Conservation (phyloP, 2,888 invertebrate species). For the Zaprionus lineosus region DNA sequence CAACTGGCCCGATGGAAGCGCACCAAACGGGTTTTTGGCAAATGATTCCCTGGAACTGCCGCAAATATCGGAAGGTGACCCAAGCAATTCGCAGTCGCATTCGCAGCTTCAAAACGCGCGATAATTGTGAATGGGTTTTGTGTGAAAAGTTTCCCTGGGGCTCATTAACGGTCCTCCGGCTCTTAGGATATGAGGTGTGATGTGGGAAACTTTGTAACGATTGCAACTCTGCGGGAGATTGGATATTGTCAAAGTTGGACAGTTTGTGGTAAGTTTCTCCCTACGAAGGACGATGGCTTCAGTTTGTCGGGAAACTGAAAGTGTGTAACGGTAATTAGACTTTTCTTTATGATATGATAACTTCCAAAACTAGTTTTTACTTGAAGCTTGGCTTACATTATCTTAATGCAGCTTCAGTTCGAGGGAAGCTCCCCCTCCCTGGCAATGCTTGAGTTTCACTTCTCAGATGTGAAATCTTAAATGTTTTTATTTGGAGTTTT, state of each 20-base stretch:
- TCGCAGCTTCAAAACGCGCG: no score
- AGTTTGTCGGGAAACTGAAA: no score
- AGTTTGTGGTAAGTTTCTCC: no score
- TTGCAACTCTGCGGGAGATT: background rate
- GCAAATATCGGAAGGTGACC: constrained; percentile 31
- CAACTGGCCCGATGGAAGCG: constrained; percentile 14
- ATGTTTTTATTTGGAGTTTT: no score
- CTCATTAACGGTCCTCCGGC: constrained; percentile 29
- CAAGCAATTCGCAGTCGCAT: no score
- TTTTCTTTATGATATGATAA: no score
- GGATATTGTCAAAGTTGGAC: background rate
- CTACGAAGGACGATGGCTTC: no score
- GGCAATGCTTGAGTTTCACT: constrained; percentile 6
- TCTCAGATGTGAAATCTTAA: no score
- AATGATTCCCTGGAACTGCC: constrained; percentile 29
- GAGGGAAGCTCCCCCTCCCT: no score
- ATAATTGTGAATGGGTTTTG: constrained; percentile 42
- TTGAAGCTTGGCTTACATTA: constrained; percentile 12
- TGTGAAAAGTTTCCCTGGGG: constrained; percentile 31
- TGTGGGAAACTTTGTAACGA: constrained; percentile 27
- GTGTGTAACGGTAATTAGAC: no score
- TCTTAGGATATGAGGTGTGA: constrained; percentile 23
- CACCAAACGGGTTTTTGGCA: constrained; percentile 43
- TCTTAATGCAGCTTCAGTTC: no score
- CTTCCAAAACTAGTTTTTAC: no score